Evolutionary conservation across 1,140 invertebrate genomes (phyloP).

Genomic region (Elymnias hypermnestra): DNA sequence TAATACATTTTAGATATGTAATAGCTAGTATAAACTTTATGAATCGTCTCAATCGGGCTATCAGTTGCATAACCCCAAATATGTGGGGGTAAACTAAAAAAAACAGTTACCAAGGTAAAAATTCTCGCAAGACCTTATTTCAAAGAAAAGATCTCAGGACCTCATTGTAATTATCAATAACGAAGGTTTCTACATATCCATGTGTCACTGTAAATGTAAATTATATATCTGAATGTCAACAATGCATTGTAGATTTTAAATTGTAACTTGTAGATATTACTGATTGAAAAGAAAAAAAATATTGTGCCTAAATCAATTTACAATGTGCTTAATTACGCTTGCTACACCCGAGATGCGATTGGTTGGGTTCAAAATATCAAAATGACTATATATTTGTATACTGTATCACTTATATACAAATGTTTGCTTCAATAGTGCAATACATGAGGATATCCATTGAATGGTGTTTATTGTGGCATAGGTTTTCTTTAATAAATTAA

Average conservation of each 20-base stretch:
- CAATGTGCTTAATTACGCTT: slow-evolving; percentile 37
- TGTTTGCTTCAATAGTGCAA: slow-evolving; percentile 55
- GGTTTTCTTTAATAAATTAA: slow-evolving; percentile 36
- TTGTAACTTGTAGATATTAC: slow-evolving; percentile 30
- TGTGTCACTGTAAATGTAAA: slow-evolving; percentile 9
- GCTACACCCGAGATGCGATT: slow-evolving; percentile 12
- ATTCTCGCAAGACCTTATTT: too few species aligned
- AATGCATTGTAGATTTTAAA: slow-evolving; percentile 37
- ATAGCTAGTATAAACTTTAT: too few species aligned
- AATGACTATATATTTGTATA: slow-evolving; percentile 11
- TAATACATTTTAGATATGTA: too few species aligned
- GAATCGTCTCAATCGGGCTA: too few species aligned
- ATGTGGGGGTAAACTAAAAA: too few species aligned
- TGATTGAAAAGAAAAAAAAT: slow-evolving; percentile 33
- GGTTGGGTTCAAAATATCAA: slow-evolving; percentile 15
- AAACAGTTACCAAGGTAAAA: too few species aligned
- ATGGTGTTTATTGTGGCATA: slow-evolving; percentile 48
- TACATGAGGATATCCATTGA: slow-evolving; percentile 56
- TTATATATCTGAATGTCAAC: slow-evolving; percentile 25
- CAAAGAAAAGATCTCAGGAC: too few species aligned
- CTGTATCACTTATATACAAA: slow-evolving; percentile 17
- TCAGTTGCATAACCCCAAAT: too few species aligned
- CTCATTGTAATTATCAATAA: too few species aligned
- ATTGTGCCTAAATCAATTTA: slow-evolving; percentile 47
- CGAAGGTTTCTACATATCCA: not conserved